Base-by-base conservation (phyloP, 2,113 vertebrate species). In the Rhipidura dahli region DNA sequence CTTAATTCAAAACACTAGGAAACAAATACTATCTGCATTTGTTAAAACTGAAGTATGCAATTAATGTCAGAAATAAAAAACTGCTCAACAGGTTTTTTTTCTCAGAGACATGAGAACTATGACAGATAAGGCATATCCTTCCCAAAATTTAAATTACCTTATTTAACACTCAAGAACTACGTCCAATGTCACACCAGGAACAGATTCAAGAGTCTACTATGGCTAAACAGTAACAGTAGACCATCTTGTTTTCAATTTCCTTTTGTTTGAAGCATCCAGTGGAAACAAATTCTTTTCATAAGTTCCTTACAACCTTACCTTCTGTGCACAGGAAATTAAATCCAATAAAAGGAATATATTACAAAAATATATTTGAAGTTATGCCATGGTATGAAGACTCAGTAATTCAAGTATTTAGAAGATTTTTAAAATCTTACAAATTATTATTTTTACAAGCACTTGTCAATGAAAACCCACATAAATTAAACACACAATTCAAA, bases 111-210 rank as follows among this genome's bases (percentile, higher is more conserved):
- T 9, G 27, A 77, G 84, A 97, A 96, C 96, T 87, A 81, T 71
- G 93, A 97, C 80, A 95, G 78, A 90, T 24, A 96, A 97, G 77
- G 77, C 71, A 85, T 86, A 95, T 78, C 86, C 68, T 96, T 93
- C 96, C 80, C 96, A 83, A 96, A 95, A 82, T 86, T 86, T 88
- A 92, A 85, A 95, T 83, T 6, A 59, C 9, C 10, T 77, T 88
- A 95, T 96, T 86, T 65, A 93, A 89, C 89, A 79, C 70, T 26
- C 79, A 87, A 95, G 83, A 92, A 86, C 56, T 88, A 93, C 89
- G 76, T 61, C 87, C 92, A 89, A 6, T 64, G 71, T 33, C 33
- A 95, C 78, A 95, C 69, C 79, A 95, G 87, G 21, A 96, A 45
- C 87, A 97, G 93, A 92, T 71, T 96, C 80, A 95, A 90, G 80